phyloP scores from a whole-genome alignment of 1,140 invertebrate genomes.

The Oedothorax gibbosus region DNA sequence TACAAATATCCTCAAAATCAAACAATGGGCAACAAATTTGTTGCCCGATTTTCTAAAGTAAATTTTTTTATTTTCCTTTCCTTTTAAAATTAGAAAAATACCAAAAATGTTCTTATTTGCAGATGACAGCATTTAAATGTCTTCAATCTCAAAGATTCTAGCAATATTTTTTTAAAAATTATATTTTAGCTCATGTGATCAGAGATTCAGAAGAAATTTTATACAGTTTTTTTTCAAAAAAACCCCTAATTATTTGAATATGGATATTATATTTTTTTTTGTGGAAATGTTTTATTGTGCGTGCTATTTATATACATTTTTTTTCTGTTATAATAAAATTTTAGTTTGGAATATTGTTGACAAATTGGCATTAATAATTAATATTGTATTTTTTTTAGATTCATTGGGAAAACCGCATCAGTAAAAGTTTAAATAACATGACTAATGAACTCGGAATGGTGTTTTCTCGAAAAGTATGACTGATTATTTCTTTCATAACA shows the following conservation, averaged over 20 bases:
- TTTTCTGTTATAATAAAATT: neutral
- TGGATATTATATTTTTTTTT: neutral
- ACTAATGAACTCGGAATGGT: slow-evolving; percentile 83
- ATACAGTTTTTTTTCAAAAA: too few species aligned
- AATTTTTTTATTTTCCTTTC: too few species aligned
- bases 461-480: slow-evolving; percentile 68
- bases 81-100: too few species aligned
- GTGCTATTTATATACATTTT: neutral
- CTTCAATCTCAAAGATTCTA: too few species aligned
- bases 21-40: too few species aligned
- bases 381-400: slow-evolving; percentile 70
- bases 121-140: too few species aligned
- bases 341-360: neutral
- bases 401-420: slow-evolving; percentile 92
- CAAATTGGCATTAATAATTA: neutral
- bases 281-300: neutral
- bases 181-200: too few species aligned
- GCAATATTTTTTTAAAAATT: too few species aligned
- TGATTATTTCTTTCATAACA: neutral
- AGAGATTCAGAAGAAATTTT: neutral
- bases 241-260: neutral
- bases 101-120: too few species aligned
- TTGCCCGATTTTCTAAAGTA: too few species aligned
- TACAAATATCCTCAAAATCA: too few species aligned
- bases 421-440: slow-evolving; percentile 96